phyloP scores from a whole-genome alignment of 2,888 invertebrate species.

The Bombylius discolor region DNA sequence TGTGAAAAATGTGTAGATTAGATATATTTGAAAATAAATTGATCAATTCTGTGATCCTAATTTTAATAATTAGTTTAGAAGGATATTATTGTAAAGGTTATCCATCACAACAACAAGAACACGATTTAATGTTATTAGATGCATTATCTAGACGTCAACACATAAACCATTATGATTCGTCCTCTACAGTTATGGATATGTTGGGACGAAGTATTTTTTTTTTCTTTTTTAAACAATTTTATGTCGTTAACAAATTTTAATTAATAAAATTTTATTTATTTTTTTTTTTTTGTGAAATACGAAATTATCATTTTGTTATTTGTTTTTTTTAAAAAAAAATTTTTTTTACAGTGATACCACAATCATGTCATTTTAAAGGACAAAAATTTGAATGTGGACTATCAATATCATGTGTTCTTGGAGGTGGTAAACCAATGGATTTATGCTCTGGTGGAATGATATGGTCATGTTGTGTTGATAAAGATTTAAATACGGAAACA shows the following conservation, averaged over 20 bases:
- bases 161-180: slow-evolving; percentile 33
- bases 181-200: slow-evolving; percentile 66
- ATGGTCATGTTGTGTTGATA: slow-evolving; percentile 86
- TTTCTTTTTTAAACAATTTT: slow-evolving; percentile 1
- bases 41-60: slow-evolving; percentile 4
- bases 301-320: background rate
- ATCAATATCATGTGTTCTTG: slow-evolving; percentile 79
- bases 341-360: slow-evolving; percentile 67
- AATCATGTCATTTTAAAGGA: slow-evolving; percentile 74
- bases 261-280: background rate
- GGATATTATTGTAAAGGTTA: slow-evolving; percentile 16
- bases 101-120: slow-evolving; percentile 48
- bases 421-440: slow-evolving; percentile 77
- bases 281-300: background rate
- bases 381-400: slow-evolving; percentile 79
- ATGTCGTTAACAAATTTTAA: background rate
- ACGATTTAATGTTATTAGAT: slow-evolving; percentile 59
- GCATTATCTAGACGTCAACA: slow-evolving; percentile 53
- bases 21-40: background rate
- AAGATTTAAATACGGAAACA: slow-evolving; percentile 45
- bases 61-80: background rate
- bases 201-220: slow-evolving; percentile 62
- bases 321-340: background rate
- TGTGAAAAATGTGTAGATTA: slow-evolving; percentile 8
- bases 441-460: slow-evolving; percentile 88